A percentile compares a stretch with the other conserved stretches of the same genome.
Conservation (phyloP, 2,888 invertebrate genomes). For the Meta bourneti region DNA sequence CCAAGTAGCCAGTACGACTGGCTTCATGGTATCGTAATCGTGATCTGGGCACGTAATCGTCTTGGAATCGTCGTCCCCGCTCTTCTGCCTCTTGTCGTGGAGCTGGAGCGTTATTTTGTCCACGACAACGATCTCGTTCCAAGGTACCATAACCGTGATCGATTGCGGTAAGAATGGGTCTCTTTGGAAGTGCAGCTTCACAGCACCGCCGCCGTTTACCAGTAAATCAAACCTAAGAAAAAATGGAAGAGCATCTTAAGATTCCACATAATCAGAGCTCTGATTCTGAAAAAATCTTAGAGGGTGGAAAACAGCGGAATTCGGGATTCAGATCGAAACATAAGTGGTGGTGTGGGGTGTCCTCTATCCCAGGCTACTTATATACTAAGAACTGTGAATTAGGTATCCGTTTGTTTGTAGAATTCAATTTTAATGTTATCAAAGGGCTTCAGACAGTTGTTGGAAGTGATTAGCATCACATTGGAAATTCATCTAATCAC, state of each 20-base stretch:
- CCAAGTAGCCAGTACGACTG: constrained; percentile 93
- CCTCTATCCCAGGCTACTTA: no score
- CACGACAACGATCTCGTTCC: constrained; percentile 98
- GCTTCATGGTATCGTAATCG: constrained; percentile 91
- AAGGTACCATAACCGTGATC: constrained; percentile 95
- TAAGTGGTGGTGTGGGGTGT: no score
- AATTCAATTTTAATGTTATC: no score
- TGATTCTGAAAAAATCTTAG: no score
- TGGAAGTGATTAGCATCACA: no score
- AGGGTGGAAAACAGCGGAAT: no score
- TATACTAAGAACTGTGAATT: no score
- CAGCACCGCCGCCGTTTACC: constrained; percentile 99
- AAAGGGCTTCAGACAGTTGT: no score
- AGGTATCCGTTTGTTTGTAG: no score
- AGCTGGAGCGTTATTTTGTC: constrained; percentile 79
- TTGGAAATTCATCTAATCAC: no score
- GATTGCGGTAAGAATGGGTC: constrained; percentile 94
- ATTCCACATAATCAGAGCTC: no score
- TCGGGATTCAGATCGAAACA: no score
- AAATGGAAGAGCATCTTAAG: not conserved
- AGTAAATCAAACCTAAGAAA: constrained; percentile 95
- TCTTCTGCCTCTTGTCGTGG: constrained; percentile 72
- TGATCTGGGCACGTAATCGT: constrained; percentile 88
- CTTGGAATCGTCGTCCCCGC: constrained; percentile 73
- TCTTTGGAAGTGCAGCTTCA: constrained; percentile 96